Evolutionary conservation across 64 coral and sea anemone genomes (phyloP).

Genomic region (Stylophora pistillata): DNA sequence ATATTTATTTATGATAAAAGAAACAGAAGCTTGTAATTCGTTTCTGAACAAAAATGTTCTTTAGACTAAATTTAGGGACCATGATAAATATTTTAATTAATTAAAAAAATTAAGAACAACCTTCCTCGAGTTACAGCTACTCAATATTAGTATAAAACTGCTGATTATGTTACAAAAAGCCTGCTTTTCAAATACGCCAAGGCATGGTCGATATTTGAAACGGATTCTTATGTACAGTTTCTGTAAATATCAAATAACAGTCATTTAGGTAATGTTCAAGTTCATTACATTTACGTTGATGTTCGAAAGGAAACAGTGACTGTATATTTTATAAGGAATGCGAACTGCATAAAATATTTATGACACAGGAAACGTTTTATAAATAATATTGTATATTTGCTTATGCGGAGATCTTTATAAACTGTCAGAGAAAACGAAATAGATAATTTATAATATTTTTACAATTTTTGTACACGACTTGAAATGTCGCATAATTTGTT

Average conservation of each 20-base stretch:
- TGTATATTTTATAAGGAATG: conserved; percentile 43
- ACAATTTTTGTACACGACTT: conserved; percentile 40
- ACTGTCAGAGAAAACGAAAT: conserved; percentile 45
- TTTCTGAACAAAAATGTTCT: conserved; percentile 11
- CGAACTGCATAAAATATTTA: conserved; percentile 55
- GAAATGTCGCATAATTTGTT: conserved; percentile 35
- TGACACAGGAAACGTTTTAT: conserved; percentile 40
- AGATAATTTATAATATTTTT: conserved; percentile 61
- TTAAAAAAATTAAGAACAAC: not conserved
- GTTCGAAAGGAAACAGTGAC: conserved; percentile 5
- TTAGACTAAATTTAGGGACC: not conserved
- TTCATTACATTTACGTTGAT: conserved; percentile 26
- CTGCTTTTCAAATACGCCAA: conserved; percentile 13
- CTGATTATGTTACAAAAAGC: conserved; percentile 13
- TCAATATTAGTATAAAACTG: not conserved
- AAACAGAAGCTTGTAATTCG: conserved; percentile 25
- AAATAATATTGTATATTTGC: conserved; percentile 60
- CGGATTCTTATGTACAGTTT: conserved; percentile 26
- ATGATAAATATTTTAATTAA: not conserved
- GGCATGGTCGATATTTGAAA: not conserved
- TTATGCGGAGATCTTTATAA: conserved; percentile 59
- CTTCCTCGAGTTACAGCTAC: not conserved
- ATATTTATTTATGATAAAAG: conserved; percentile 47
- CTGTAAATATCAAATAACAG: conserved; percentile 34
- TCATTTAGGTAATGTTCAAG: conserved; percentile 9